Evolutionary conservation across 2,888 invertebrate species (phyloP).

Genomic region (Hydroisotoma schaefferi): DNA sequence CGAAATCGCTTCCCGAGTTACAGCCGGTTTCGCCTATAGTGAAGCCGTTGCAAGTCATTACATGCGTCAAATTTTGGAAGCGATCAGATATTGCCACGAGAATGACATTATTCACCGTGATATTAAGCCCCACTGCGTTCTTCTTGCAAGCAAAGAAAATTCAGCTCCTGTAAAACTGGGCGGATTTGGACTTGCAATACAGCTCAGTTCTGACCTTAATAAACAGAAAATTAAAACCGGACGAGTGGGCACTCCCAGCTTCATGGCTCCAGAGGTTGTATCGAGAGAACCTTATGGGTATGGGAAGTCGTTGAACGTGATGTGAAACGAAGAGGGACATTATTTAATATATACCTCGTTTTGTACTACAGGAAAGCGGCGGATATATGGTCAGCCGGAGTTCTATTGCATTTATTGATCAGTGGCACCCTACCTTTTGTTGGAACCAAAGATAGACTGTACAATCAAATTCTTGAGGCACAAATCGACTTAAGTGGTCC

Average conservation of each 20-base stretch:
- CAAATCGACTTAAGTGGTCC: conserved; percentile 72
- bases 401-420: conserved; percentile 86
- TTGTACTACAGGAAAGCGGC: conserved; percentile 68
- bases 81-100: conserved; percentile 91
- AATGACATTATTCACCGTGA: conserved; percentile 96
- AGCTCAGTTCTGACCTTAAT: conserved; percentile 57
- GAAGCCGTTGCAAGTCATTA: conserved; percentile 99
- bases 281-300: conserved; percentile 77
- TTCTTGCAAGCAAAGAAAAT: conserved; percentile 93
- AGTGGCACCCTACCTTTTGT: conserved; percentile 93
- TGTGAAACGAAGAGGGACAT: not conserved
- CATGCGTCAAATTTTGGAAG: conserved; percentile 96
- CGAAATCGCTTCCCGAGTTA: conserved; percentile 93
- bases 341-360: not conserved
- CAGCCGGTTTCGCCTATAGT: conserved; percentile 90
- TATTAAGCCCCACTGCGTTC: conserved; percentile 93
- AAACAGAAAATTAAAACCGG: conserved; percentile 48
- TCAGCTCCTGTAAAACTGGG: conserved; percentile 97
- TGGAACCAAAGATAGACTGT: conserved; percentile 88
- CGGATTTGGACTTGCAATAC: conserved; percentile 94
- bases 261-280: conserved; percentile 98
- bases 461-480: conserved; percentile 58
- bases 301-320: not conserved
- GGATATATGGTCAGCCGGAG: conserved; percentile 97
- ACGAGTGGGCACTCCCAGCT: conserved; percentile 61